phyloP scores from a whole-genome alignment of 2,113 vertebrate genomes.

The Strigops habroptila region DNA sequence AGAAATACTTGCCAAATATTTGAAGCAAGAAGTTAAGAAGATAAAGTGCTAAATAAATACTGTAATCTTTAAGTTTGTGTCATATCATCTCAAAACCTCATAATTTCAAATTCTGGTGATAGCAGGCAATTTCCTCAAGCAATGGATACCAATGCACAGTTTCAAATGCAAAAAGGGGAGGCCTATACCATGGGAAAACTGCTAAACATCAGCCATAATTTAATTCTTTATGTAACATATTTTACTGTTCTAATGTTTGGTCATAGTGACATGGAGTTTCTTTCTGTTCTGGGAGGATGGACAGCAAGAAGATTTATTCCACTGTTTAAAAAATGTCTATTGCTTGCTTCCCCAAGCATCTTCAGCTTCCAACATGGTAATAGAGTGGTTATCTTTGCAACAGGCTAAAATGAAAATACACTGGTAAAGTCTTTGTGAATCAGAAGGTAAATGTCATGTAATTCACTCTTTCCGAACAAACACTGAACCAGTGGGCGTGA shows the following conservation, averaged over 20 bases:
- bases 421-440: background rate
- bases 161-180: background rate
- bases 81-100: background rate
- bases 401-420: background rate
- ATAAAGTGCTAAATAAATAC: background rate
- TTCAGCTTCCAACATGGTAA: background rate
- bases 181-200: background rate
- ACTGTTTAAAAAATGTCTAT: background rate
- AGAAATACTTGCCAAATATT: background rate
- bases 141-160: background rate
- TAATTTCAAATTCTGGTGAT: background rate
- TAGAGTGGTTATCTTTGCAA: background rate
- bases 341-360: background rate
- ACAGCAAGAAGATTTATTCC: background rate
- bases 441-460: background rate
- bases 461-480: background rate
- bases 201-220: background rate
- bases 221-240: background rate
- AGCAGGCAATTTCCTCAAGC: background rate
- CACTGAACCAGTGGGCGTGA: background rate
- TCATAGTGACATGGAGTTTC: background rate
- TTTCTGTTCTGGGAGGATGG: background rate
- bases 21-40: background rate
- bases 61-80: background rate
- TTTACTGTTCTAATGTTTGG: background rate